phyloP scores from a whole-genome alignment of 1,140 invertebrate species.

The Brevipalpus yothersi region DNA sequence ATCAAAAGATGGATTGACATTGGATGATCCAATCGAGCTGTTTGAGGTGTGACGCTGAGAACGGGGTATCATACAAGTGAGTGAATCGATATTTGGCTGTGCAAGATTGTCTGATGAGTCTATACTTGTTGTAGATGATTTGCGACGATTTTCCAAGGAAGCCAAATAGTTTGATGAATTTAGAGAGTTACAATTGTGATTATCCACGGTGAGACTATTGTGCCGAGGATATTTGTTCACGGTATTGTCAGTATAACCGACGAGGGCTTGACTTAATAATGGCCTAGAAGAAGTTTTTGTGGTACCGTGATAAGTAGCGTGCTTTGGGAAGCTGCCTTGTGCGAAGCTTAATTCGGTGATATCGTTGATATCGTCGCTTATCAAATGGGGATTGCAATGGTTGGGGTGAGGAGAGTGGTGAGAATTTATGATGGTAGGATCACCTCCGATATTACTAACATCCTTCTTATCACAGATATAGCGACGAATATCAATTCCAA shows the following conservation, averaged over 20 bases:
- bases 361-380: background rate
- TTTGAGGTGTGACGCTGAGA: background rate
- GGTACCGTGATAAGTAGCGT: background rate
- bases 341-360: background rate
- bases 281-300: background rate
- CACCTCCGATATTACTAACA: background rate
- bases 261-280: background rate
- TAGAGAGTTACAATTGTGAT: background rate
- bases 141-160: background rate
- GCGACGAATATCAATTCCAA: background rate
- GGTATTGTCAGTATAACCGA: background rate
- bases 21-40: background rate
- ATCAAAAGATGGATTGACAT: background rate
- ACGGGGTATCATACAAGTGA: background rate
- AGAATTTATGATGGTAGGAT: no score
- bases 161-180: background rate
- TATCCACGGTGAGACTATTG: background rate
- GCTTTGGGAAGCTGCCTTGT: background rate
- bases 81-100: background rate
- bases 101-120: background rate
- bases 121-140: background rate
- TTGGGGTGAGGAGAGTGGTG: no score
- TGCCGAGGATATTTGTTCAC: background rate
- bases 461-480: background rate
- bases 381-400: background rate